Evolutionary conservation across 2,888 invertebrate genomes (phyloP).

Genomic region (Caenorhabditis sp.): DNA sequence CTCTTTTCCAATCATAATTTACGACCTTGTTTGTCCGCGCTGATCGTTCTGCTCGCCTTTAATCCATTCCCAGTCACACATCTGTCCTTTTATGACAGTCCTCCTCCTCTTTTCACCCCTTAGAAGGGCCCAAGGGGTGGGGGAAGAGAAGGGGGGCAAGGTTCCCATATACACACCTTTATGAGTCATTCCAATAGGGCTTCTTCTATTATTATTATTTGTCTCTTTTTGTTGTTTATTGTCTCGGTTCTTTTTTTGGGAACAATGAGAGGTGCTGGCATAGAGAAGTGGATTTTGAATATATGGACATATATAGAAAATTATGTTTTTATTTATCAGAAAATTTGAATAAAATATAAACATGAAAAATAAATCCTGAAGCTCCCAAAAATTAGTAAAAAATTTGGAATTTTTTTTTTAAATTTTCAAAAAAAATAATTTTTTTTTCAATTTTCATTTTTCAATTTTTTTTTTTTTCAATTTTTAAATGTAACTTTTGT

Average conservation of each 20-base stretch:
- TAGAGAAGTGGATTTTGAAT: no score
- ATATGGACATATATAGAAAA: no score
- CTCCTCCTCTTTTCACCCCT: slow-evolving; percentile 2
- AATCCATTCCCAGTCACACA: slow-evolving; percentile 8
- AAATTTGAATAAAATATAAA: no score
- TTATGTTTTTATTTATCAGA: no score
- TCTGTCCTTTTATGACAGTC: slow-evolving; percentile 21
- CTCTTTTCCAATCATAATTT: slow-evolving; percentile 13
- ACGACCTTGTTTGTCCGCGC: slow-evolving; percentile 7
- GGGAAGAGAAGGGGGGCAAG: background rate
- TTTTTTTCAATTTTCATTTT: background rate
- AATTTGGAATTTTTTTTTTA: no score
- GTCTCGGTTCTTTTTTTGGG: background rate
- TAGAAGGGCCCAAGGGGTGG: background rate
- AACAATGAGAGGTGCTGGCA: background rate
- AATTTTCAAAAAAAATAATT: no score
- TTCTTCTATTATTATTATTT: slow-evolving; percentile 1
- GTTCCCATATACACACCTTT: background rate
- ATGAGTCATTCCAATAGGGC: background rate
- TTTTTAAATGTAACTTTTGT: no score
- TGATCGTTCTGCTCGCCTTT: background rate
- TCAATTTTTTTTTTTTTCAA: background rate
- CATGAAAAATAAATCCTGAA: no score
- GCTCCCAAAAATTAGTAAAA: no score
- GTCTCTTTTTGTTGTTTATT: no score